Conservation (phyloP, 2,888 invertebrate species). For the Taenaris catops region DNA sequence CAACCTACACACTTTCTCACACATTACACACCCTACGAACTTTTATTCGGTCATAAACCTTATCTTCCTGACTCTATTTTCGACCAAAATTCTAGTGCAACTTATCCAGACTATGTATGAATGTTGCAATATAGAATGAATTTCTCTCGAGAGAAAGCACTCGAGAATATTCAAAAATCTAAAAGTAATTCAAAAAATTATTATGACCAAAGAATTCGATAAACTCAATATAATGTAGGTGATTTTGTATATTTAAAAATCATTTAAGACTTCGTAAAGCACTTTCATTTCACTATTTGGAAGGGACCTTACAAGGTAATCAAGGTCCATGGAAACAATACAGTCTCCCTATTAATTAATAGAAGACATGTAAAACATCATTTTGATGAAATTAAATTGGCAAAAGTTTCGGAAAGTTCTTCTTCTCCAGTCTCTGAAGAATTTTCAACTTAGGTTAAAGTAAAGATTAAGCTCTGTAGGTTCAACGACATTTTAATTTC, state of each 20-base stretch:
- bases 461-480: too few species aligned
- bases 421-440: too few species aligned
- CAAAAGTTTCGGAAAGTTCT: too few species aligned
- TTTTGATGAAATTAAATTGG: constrained; percentile 1
- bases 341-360: background rate
- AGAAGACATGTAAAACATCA: background rate
- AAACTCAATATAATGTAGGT: constrained; percentile 8
- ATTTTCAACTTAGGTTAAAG: too few species aligned
- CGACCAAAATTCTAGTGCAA: background rate
- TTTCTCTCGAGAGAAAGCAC: constrained; percentile 8
- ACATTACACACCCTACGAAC: constrained; percentile 11
- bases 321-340: background rate
- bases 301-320: constrained; percentile 21
- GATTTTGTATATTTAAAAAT: constrained; percentile 10
- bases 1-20: constrained; percentile 17
- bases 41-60: constrained; percentile 14
- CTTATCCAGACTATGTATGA: constrained; percentile 10
- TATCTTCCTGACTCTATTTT: constrained; percentile 8
- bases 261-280: constrained; percentile 17
- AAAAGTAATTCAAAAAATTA: background rate
- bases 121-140: constrained; percentile 6
- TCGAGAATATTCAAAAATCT: background rate
- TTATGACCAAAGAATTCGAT: background rate
- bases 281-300: constrained; percentile 18
- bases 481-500: too few species aligned